phyloP scores from a whole-genome alignment of 1,140 invertebrate genomes.

The Hyles euphorbiae region DNA sequence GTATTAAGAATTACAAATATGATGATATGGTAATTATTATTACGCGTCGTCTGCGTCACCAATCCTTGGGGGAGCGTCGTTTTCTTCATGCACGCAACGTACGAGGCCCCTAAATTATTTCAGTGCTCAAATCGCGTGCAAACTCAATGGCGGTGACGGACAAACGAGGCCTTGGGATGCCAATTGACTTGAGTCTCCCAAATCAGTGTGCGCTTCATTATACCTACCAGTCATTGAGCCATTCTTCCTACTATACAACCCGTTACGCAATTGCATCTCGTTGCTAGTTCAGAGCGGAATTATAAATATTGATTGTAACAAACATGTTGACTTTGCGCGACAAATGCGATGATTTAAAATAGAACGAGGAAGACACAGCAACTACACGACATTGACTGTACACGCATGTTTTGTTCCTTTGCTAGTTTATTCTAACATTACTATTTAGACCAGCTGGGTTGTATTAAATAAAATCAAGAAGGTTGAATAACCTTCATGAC shows the following conservation, averaged over 20 bases:
- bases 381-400: background rate
- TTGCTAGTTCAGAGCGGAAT: too few relatives aligned
- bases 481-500: too few relatives aligned
- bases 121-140: background rate
- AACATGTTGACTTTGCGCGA: background rate
- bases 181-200: background rate
- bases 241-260: too few relatives aligned
- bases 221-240: too few relatives aligned
- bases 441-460: too few relatives aligned
- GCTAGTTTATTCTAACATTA: background rate
- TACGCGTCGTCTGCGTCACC: too few relatives aligned
- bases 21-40: too few relatives aligned
- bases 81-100: too few relatives aligned
- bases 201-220: background rate
- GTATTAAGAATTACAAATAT: too few relatives aligned
- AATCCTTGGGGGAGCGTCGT: too few relatives aligned
- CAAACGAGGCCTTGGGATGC: slow-evolving; percentile 3
- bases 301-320: background rate
- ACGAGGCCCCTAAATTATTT: background rate
- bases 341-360: slow-evolving; percentile 2
- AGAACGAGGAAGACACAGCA: background rate
- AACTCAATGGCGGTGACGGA: slow-evolving; percentile 5
- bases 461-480: too few relatives aligned
- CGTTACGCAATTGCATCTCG: too few relatives aligned
- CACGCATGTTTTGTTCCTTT: background rate